These are phyloP conservation scores for Ciconia nigra DNA, from an alignment of 2,797 vertebrate species.

Conservation along the genomic window DNA sequence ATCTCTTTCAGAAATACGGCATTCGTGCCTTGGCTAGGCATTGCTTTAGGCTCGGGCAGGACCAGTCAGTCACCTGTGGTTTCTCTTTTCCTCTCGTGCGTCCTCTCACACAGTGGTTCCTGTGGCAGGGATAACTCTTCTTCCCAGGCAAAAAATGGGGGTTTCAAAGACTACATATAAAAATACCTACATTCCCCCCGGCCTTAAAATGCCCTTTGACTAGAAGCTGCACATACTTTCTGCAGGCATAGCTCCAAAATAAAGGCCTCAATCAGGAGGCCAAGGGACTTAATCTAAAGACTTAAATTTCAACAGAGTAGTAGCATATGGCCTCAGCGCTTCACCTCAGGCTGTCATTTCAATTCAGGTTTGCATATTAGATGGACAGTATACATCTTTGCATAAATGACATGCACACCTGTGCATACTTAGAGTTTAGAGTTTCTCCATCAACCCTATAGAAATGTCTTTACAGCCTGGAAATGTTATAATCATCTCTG, in stretches of 20 bases:
- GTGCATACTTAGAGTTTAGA: neutral
- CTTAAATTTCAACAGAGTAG: neutral
- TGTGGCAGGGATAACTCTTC: neutral
- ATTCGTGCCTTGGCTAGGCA: neutral
- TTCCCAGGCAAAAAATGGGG: neutral
- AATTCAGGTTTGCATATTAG: neutral
- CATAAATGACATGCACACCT: neutral
- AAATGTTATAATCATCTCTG: neutral
- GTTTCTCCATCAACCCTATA: neutral
- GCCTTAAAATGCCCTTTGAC: neutral
- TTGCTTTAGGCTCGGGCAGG: neutral
- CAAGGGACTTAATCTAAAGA: neutral
- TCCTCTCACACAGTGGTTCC: neutral
- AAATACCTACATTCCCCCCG: neutral
- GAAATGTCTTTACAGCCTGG: neutral
- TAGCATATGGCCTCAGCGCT: neutral
- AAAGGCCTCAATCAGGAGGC: neutral
- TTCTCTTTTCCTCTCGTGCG: neutral
- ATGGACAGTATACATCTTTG: neutral
- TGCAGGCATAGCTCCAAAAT: neutral
- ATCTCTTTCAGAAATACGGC: neutral
- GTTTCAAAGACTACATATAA: neutral
- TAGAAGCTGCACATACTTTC: neutral
- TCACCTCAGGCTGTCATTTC: neutral
- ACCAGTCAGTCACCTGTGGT: rapidly evolving